Percentiles rank a stretch among this genome's conserved stretches.
phyloP scores from a whole-genome alignment of 2,888 invertebrate genomes.

The Volucella inflata region DNA sequence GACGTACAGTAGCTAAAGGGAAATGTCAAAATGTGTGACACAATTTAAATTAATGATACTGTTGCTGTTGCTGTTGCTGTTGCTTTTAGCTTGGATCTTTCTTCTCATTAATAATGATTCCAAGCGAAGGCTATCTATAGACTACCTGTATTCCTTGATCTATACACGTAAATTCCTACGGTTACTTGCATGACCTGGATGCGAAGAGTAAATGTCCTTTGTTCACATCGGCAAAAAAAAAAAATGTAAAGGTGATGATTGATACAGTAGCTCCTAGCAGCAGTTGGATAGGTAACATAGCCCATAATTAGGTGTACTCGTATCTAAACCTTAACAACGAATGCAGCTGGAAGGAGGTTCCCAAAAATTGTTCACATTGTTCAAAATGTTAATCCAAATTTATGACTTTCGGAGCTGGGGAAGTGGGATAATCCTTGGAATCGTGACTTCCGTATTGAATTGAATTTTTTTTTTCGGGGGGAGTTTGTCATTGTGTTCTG shows the following conservation, averaged over 20 bases:
- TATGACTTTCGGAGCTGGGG: slow-evolving; percentile 61
- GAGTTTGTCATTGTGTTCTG: slow-evolving; percentile 4
- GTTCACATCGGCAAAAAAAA: slow-evolving; percentile 35
- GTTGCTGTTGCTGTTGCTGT: slow-evolving; percentile 30
- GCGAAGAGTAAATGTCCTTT: slow-evolving; percentile 39
- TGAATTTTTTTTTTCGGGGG: not conserved
- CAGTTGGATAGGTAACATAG: slow-evolving; percentile 27
- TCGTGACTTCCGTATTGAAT: slow-evolving; percentile 61
- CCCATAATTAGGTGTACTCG: slow-evolving; percentile 56
- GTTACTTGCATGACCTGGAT: not conserved
- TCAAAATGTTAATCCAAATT: slow-evolving; percentile 64
- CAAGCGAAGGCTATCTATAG: slow-evolving; percentile 25
- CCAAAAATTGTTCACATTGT: slow-evolving; percentile 25
- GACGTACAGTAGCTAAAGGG: slow-evolving; percentile 31
- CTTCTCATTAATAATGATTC: not conserved
- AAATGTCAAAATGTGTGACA: slow-evolving; percentile 66
- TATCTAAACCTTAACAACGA: too few species aligned
- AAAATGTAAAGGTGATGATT: slow-evolving; percentile 63
- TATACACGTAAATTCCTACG: too few species aligned
- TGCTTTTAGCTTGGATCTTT: slow-evolving; percentile 20
- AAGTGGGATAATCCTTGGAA: slow-evolving; percentile 65
- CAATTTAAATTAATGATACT: slow-evolving; percentile 72
- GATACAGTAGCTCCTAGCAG: slow-evolving; percentile 44
- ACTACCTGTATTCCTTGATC: too few species aligned
- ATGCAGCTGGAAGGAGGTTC: slow-evolving; percentile 62